These are phyloP conservation scores for Strigops habroptila DNA, from an alignment of 2,113 vertebrate species.

Conservation along the genomic window DNA sequence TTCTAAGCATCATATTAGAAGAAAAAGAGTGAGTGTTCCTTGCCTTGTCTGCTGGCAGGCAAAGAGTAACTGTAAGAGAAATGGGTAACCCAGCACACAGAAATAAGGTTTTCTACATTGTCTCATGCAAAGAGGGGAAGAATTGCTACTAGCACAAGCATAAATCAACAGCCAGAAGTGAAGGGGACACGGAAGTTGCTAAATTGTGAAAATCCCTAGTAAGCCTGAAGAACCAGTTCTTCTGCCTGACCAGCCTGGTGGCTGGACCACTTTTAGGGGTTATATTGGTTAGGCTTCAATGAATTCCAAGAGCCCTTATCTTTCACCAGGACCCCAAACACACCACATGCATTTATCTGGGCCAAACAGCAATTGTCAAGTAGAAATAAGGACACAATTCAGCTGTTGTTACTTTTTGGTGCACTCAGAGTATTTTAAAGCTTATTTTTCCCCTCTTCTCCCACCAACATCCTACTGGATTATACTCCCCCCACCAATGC, in stretches of 20 bases:
- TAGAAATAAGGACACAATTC: neutral
- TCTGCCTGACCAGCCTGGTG: neutral
- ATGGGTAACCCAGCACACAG: neutral
- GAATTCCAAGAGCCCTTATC: neutral
- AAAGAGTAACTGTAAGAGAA: neutral
- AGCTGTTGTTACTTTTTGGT: neutral
- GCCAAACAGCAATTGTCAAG: neutral
- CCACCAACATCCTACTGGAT: neutral
- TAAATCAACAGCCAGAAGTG: neutral
- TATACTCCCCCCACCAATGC: neutral
- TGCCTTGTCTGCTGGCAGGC: neutral
- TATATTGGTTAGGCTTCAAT: neutral
- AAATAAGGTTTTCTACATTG: neutral
- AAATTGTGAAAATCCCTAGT: neutral
- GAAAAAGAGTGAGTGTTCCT: neutral
- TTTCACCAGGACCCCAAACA: neutral
- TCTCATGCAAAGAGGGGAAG: neutral
- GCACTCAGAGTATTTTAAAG: neutral
- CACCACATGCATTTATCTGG: neutral
- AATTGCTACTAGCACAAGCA: neutral
- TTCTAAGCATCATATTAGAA: neutral
- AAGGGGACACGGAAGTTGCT: neutral
- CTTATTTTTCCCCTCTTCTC: neutral
- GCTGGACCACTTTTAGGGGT: neutral
- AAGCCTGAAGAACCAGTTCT: neutral